These are phyloP conservation scores for Coregonus clupeaformis DNA, from an alignment of 2,113 vertebrate genomes.

Conservation along the genomic window DNA sequence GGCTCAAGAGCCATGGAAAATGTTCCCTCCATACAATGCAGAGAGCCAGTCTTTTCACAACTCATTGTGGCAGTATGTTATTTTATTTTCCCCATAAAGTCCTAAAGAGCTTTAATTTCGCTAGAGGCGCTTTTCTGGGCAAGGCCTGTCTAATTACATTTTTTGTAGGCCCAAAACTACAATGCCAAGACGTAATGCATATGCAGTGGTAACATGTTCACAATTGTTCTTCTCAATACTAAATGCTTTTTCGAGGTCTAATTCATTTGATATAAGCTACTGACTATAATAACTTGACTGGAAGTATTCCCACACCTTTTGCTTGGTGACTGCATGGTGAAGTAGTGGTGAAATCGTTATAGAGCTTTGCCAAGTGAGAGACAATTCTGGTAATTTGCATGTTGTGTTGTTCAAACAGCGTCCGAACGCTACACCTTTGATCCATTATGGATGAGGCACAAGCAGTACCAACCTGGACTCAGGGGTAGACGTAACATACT, in stretches of 20 bases:
- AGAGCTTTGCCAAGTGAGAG: slow-evolving; percentile 22
- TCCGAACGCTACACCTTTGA: slow-evolving; percentile 70
- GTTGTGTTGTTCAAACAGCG: slow-evolving; percentile 72
- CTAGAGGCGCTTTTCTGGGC: slow-evolving; percentile 23
- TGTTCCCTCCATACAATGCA: not conserved
- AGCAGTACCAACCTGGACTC: slow-evolving; percentile 8
- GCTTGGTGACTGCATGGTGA: too few relatives aligned
- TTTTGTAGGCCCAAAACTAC: slow-evolving; percentile 6
- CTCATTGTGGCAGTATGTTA: not conserved
- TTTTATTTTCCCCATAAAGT: slow-evolving; percentile 7
- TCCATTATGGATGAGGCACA: slow-evolving; percentile 78
- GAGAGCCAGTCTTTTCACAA: not conserved
- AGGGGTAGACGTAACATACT: too few relatives aligned
- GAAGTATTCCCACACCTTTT: too few relatives aligned
- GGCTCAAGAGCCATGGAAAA: not conserved
- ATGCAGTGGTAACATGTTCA: slow-evolving; percentile 3
- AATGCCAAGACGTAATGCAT: slow-evolving; percentile 22
- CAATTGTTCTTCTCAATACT: not conserved
- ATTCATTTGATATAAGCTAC: not conserved
- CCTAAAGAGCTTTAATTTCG: slow-evolving; percentile 29
- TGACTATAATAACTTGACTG: too few relatives aligned
- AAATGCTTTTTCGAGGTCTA: not conserved
- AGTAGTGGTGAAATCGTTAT: too few relatives aligned
- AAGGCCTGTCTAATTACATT: not conserved
- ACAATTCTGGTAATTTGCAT: slow-evolving; percentile 66